Base-by-base conservation (phyloP, 2,113 vertebrate species). In the Gallinago paraguaiae region DNA sequence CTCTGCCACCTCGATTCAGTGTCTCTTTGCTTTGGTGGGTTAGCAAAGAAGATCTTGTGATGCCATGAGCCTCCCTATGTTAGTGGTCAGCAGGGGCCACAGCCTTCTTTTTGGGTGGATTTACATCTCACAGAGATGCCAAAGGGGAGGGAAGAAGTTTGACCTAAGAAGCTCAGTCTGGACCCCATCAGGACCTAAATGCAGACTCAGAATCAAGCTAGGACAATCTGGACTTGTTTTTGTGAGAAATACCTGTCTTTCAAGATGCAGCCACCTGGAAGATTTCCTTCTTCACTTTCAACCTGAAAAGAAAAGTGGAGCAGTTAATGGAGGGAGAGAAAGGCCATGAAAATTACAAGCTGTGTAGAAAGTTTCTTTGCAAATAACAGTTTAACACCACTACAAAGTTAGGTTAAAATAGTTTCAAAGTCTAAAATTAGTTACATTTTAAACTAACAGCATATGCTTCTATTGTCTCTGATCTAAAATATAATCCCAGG, bases 401-500 rank as follows among this genome's bases (percentile, higher is more conserved):
- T 88, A 96, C 97, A 96, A 97, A 98, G 97, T 97, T 97, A 93
- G 97, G 96, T 96, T 97, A 96, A 98, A 98, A 97, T 90, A 96
- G 95, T 93, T 97, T 97, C 97, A 97, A 98, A 98, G 97, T 97
- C 97, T 98, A 97, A 98, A 98, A 98, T 97, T 98, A 98, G 97
- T 97, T 97, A 96, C 97, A 94, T 97, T 98, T 97, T 97, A 97
- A 98, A 96, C 96, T 97, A 97, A 96, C 94, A 96, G 96, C 97
- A 97, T 97, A 98, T 97, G 97, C 97, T 98, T 97, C 98, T 97
- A 98, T 98, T 98, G 98, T 98, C 97, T 98, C 96, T 97, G 98
- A 98, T 98, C 96, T 98, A 96, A 98, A 98, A 97, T 97, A 97
- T 98, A 98, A 98, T 98, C 97, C 97, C 97, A 96, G 98, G 98